Percentiles rank a stretch among this genome's conserved stretches.
Conservation (phyloP, 2,888 invertebrate genomes). For the Mantis religiosa region DNA sequence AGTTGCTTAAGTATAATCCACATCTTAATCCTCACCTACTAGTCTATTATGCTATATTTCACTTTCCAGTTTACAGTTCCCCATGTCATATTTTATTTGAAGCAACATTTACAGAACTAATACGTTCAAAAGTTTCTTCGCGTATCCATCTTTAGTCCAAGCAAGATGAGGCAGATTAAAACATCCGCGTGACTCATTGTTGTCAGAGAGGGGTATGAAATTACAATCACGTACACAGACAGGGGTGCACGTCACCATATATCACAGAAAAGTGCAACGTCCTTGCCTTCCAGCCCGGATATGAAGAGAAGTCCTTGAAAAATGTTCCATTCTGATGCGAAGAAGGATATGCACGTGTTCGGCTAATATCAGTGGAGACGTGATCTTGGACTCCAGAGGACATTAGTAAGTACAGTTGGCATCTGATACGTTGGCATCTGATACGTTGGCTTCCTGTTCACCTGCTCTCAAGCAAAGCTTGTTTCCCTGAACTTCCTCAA, state of each 20-base stretch:
- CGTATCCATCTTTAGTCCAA: neutral
- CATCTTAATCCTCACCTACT: no score
- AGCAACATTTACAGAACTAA: no score
- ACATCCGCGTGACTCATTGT: neutral
- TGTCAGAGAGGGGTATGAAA: neutral
- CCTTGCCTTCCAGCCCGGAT: neutral
- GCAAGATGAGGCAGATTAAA: neutral
- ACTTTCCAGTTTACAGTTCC: no score
- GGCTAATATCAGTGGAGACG: neutral
- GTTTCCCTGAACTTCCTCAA: no score
- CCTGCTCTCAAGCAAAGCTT: no score
- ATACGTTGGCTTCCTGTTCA: neutral
- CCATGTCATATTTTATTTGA: no score
- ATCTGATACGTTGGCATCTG: neutral
- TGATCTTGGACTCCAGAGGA: neutral
- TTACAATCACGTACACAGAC: neutral
- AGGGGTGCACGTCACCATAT: neutral
- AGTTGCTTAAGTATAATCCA: no score
- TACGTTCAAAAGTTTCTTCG: no score
- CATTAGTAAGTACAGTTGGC: neutral
- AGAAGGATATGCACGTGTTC: neutral
- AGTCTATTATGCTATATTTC: no score
- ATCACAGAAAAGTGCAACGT: neutral
- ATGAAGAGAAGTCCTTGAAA: neutral
- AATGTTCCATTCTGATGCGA: neutral